Evolutionary conservation across 2,888 invertebrate species (phyloP).

Genomic region (Cheilosia scutellata): DNA sequence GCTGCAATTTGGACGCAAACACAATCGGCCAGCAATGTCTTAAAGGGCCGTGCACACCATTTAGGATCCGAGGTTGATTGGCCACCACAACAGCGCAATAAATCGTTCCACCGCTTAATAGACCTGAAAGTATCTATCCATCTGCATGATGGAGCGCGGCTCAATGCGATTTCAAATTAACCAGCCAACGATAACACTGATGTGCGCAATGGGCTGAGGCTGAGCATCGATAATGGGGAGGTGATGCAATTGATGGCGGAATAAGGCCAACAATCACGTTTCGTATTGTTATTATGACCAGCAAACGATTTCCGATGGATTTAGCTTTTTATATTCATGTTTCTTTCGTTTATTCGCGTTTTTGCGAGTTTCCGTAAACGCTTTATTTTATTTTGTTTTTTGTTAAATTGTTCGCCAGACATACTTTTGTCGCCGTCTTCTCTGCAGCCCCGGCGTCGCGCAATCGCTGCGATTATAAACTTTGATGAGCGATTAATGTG

Average conservation of each 20-base stretch:
- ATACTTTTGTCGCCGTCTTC: conserved; percentile 55
- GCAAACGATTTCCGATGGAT: conserved; percentile 76
- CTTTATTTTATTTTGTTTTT: conserved; percentile 60
- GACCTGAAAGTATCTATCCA: conserved; percentile 65
- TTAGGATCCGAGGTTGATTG: conserved; percentile 73
- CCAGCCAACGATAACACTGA: conserved; percentile 38
- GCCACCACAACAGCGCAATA: conserved; percentile 72
- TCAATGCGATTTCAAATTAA: conserved; percentile 62
- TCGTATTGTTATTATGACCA: conserved; percentile 72
- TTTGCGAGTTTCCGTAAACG: conserved; percentile 65
- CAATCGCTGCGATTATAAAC: conserved; percentile 68
- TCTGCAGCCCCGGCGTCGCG: neutral
- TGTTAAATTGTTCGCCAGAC: conserved; percentile 61
- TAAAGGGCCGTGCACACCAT: conserved; percentile 71
- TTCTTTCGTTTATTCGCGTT: conserved; percentile 41
- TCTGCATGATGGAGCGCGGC: conserved; percentile 46
- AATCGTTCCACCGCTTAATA: conserved; percentile 75
- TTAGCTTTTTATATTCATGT: conserved; percentile 50
- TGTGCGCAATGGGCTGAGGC: conserved; percentile 1
- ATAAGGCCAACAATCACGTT: conserved; percentile 73
- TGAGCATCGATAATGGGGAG: conserved; percentile 30
- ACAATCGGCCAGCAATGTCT: conserved; percentile 34
- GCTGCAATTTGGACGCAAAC: conserved; percentile 17
- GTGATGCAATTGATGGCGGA: conserved; percentile 70
- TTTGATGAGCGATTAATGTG: conserved; percentile 73